Evolutionary conservation across 2,888 invertebrate genomes (phyloP).

Genomic region (Empis stercorea): DNA sequence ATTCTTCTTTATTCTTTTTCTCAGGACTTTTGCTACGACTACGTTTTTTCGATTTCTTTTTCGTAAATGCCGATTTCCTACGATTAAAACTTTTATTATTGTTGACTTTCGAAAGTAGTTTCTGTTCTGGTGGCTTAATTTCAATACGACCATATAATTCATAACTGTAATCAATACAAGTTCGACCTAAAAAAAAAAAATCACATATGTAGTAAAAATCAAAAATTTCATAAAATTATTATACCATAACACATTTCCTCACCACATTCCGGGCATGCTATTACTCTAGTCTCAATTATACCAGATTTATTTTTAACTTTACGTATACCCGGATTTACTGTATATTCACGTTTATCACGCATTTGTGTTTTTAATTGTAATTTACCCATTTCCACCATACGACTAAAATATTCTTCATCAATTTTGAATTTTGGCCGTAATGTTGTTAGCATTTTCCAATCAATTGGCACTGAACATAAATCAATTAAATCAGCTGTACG

Average conservation of each 20-base stretch:
- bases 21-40: background rate
- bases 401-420: conserved; percentile 80
- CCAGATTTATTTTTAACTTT: conserved; percentile 75
- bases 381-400: conserved; percentile 70
- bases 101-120: conserved; percentile 21
- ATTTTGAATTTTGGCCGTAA: conserved; percentile 66
- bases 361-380: conserved; percentile 58
- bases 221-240: conserved; percentile 13
- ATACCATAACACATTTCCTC: conserved; percentile 73
- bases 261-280: conserved; percentile 66
- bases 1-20: background rate
- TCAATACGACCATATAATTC: conserved; percentile 33
- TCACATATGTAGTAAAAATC: conserved; percentile 1
- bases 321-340: conserved; percentile 52
- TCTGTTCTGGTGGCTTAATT: conserved; percentile 27
- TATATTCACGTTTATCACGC: conserved; percentile 53
- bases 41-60: background rate
- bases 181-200: conserved; percentile 20
- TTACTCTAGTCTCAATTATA: conserved; percentile 61
- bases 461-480: conserved; percentile 71
- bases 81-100: conserved; percentile 19
- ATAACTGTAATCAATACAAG: conserved; percentile 34
- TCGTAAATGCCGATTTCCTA: conserved; percentile 16
- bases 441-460: conserved; percentile 89
- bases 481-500: conserved; percentile 41